Conservation (phyloP, 2,888 invertebrate species). For the Nymphalis urticae region DNA sequence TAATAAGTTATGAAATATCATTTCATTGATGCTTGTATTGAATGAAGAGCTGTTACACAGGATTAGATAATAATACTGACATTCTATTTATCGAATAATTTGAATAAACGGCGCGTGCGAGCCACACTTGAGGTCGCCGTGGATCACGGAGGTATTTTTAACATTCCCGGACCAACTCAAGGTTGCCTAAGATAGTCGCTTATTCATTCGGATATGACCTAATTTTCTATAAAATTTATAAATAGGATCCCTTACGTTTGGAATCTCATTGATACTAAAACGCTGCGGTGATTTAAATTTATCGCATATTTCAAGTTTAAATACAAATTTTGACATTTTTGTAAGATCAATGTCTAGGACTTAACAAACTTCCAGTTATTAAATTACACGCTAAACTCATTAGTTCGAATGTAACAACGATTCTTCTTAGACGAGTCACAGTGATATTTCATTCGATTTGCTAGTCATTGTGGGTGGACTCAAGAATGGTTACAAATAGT, state of each 20-base stretch:
- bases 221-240: constrained; percentile 69
- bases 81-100: constrained; percentile 57
- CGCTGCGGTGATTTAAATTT: constrained; percentile 26
- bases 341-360: constrained; percentile 13
- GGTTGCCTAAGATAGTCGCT: constrained; percentile 77
- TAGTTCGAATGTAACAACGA: background rate
- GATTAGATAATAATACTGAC: constrained; percentile 44
- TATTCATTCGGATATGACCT: constrained; percentile 80
- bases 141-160: constrained; percentile 76
- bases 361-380: background rate
- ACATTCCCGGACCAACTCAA: constrained; percentile 80
- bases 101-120: constrained; percentile 50
- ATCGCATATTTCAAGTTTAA: constrained; percentile 3
- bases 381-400: background rate
- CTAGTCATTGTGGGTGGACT: constrained; percentile 52
- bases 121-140: constrained; percentile 56
- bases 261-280: constrained; percentile 20
- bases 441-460: constrained; percentile 30
- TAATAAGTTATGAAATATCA: constrained; percentile 10
- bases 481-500: constrained; percentile 42
- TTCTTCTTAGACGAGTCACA: background rate
- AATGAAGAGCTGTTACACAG: constrained; percentile 35
- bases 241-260: constrained; percentile 46
- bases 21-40: constrained; percentile 26
- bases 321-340: background rate